A percentile compares a stretch with the other conserved stretches of the same genome.
phyloP scores from a whole-genome alignment of 2,797 vertebrate genomes.

The Clarias platycephalus region DNA sequence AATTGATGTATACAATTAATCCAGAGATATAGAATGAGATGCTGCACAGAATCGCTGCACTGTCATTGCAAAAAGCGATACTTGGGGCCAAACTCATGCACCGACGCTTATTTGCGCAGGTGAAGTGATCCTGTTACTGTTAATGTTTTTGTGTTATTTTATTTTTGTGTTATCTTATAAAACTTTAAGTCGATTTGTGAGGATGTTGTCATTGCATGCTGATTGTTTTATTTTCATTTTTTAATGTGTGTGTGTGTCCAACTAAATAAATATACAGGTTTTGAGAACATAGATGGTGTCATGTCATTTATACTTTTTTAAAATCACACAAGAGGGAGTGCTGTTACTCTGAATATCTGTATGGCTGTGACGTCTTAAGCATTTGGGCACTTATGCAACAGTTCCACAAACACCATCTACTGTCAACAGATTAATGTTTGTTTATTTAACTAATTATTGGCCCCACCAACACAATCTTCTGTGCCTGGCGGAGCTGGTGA shows the following conservation, averaged over 20 bases:
- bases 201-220: constrained; percentile 46
- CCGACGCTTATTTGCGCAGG: background rate
- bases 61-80: constrained; percentile 12
- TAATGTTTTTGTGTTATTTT: background rate
- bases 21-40: background rate
- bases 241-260: constrained; percentile 5
- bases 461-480: no score
- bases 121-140: background rate
- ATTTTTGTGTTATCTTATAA: background rate
- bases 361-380: no score
- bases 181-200: constrained; percentile 23
- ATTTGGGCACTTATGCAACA: no score
- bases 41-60: constrained; percentile 24
- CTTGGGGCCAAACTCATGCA: constrained; percentile 22
- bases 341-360: no score
- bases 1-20: constrained; percentile 3
- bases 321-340: no score
- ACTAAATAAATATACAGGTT: constrained; percentile 40
- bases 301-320: constrained; percentile 24
- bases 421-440: no score
- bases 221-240: background rate
- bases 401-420: no score
- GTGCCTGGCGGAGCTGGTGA: no score
- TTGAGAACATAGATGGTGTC: constrained; percentile 12
- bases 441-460: no score